Evolutionary conservation across 2,888 invertebrate genomes (phyloP).

Genomic region (Nomada ruficornis): DNA sequence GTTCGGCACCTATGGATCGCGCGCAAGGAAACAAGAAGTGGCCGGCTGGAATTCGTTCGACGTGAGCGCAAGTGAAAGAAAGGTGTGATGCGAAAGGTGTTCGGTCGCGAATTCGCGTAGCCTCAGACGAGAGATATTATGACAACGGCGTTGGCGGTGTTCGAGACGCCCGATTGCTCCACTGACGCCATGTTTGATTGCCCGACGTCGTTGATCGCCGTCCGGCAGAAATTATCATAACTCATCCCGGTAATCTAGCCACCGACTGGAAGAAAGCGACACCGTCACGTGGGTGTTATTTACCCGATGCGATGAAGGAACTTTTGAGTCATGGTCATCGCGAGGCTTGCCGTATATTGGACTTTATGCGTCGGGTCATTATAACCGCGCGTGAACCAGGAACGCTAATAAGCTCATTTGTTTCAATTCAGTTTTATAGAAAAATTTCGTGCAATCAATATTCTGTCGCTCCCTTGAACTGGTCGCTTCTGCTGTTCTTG

Average conservation of each 20-base stretch:
- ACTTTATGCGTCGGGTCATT: constrained; percentile 70
- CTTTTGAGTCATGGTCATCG: constrained; percentile 73
- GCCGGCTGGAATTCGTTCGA: not conserved
- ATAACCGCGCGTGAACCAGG: constrained; percentile 58
- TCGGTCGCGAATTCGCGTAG: constrained; percentile 24
- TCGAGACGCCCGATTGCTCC: constrained; percentile 78
- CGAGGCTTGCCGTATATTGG: constrained; percentile 62
- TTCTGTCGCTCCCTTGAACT: constrained; percentile 18
- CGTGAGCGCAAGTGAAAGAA: not conserved
- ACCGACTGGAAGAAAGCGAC: constrained; percentile 77
- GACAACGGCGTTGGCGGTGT: constrained; percentile 77
- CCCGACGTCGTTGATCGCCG: constrained; percentile 81
- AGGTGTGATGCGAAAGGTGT: constrained; percentile 8
- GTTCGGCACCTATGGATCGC: too few species aligned
- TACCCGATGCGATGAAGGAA: constrained; percentile 69
- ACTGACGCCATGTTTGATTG: constrained; percentile 82
- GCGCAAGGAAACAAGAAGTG: not conserved
- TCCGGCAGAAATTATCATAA: constrained; percentile 82
- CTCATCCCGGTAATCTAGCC: constrained; percentile 79
- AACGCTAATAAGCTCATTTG: constrained; percentile 62
- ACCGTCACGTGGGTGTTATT: constrained; percentile 76
- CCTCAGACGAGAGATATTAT: constrained; percentile 46
- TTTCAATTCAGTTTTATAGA: constrained; percentile 64
- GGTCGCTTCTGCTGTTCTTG: not conserved
- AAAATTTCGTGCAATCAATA: constrained; percentile 56